Evolutionary conservation across 2,797 vertebrate species (phyloP).

Genomic region (Oryzias dopingdopingensis): DNA sequence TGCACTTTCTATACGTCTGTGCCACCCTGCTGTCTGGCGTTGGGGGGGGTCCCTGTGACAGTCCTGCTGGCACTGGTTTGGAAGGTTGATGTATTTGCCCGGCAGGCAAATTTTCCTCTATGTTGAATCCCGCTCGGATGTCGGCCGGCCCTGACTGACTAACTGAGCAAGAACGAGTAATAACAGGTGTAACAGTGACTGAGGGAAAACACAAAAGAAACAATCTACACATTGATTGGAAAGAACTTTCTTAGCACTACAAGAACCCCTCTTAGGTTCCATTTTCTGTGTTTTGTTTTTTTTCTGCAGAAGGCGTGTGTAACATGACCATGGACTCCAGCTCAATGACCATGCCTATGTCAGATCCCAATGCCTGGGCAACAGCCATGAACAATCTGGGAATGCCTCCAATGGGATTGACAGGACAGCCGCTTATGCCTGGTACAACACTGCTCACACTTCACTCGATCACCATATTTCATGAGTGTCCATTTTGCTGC

Average conservation of each 20-base stretch:
- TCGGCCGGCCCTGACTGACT: no score
- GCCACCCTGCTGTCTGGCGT: no score
- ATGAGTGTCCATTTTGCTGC: background rate
- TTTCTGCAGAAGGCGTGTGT: constrained; percentile 81
- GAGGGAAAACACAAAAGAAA: no score
- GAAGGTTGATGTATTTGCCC: no score
- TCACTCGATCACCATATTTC: background rate
- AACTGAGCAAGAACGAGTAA: no score
- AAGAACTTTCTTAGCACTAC: background rate
- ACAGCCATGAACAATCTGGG: constrained; percentile 96
- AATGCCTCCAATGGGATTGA: constrained; percentile 90
- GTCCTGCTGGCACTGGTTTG: no score
- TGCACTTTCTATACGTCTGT: no score
- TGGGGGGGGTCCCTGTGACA: no score
- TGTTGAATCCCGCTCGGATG: no score
- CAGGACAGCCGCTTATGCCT: constrained; percentile 88
- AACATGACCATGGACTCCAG: constrained; percentile 87
- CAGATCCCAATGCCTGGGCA: constrained; percentile 89
- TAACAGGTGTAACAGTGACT: no score
- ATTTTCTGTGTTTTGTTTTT: constrained; percentile 10
- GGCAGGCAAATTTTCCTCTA: no score
- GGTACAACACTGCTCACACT: constrained; percentile 69
- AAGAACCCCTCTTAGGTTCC: background rate
- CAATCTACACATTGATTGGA: no score
- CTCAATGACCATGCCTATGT: constrained; percentile 89